phyloP scores from a whole-genome alignment of 2,888 invertebrate genomes.

The Carabus problematicus region DNA sequence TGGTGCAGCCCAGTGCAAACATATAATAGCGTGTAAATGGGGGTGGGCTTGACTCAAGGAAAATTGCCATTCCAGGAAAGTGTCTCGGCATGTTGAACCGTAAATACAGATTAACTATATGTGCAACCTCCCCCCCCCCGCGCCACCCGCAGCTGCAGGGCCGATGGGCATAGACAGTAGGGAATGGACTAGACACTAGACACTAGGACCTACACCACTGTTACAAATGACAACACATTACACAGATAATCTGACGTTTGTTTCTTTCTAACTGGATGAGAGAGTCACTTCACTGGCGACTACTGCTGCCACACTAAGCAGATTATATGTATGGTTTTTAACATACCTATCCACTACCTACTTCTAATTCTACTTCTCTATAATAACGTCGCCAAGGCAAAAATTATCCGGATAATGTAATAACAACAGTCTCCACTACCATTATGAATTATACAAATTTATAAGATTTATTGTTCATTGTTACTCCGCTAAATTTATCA shows the following conservation, averaged over 20 bases:
- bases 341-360: too few species aligned
- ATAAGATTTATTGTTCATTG: too few species aligned
- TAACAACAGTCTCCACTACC: too few species aligned
- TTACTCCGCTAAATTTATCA: too few species aligned
- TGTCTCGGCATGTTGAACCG: slow-evolving; percentile 21
- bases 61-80: slow-evolving; percentile 27
- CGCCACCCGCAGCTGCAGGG: background rate
- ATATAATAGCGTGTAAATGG: slow-evolving; percentile 56
- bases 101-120: slow-evolving; percentile 23
- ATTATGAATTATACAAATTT: too few species aligned
- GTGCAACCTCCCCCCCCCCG: background rate
- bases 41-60: slow-evolving; percentile 50
- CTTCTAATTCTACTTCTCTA: too few species aligned
- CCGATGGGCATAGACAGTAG: background rate
- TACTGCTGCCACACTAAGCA: too few species aligned
- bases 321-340: too few species aligned
- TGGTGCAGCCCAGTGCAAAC: slow-evolving; percentile 54
- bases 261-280: slow-evolving; percentile 2
- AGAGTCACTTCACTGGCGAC: background rate
- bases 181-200: background rate
- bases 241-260: slow-evolving; percentile 27
- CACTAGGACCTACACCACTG: background rate
- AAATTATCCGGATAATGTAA: too few species aligned
- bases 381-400: too few species aligned
- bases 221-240: slow-evolving; percentile 34